Base-by-base conservation (phyloP, 2,113 vertebrate genomes). In the Hippocampus comes region DNA sequence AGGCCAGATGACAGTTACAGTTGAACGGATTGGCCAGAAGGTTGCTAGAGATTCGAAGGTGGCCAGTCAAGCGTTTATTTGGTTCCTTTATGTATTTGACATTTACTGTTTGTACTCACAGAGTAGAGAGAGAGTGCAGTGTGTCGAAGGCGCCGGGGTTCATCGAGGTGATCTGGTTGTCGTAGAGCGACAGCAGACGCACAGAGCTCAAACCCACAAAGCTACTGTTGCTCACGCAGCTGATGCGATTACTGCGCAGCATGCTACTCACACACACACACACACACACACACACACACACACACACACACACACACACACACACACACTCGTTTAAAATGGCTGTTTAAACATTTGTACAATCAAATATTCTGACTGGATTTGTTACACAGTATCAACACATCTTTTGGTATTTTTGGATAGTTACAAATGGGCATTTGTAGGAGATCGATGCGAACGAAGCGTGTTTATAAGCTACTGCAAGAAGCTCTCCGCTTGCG, bases 11-110 rank as follows among this genome's bases (percentile, higher is more conserved):
- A 83, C 97, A 99, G 86, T 99, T 99, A 82, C 97, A 99, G 87
- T 95, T 97, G 90, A 99, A 99, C n/a, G 97, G 97, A 84, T 99
- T 99, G 76, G 97, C 95, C 87, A 99, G 87, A 61, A 99, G 95
- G 86, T 99, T 99, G 80, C 97, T 98, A 77, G 59, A 70, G 65
- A 25, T 4, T 14, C 34, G 2, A 11, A 11, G 25, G 23, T 10
- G 55, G 11, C 78, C 9, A 41, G 20, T 48, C 7, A 34, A 12
- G 5, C 14, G 2, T 61, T 34, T n/a, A 8, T 12, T 6, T 27
- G 34, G 10, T 8, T 2, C 65, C 34, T 59, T n/a, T 2, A 4
- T 64, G 6, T n/a, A 10, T n/a, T 57, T 0, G 48, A 17, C 48
- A 18, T 51, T 51, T 20, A 5, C 2, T 8, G 5, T 7, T 18